phyloP scores from a whole-genome alignment of 2,113 vertebrate species.

The Boleophthalmus pectinirostris region DNA sequence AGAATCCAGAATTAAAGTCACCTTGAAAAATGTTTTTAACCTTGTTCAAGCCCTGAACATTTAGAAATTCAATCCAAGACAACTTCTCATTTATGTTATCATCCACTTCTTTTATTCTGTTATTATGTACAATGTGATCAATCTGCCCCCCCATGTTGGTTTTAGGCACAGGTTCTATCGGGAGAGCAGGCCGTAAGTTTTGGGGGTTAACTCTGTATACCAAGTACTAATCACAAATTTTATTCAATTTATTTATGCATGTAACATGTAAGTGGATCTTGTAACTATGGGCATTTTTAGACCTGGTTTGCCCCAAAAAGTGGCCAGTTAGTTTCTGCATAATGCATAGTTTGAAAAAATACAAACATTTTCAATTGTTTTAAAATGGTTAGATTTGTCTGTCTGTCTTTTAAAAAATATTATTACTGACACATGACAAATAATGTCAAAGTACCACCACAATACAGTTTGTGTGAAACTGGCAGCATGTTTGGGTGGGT shows the following conservation, averaged over 20 bases:
- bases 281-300: slow-evolving; percentile 4
- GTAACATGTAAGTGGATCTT: neutral
- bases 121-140: neutral
- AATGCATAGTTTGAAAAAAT: neutral
- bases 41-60: no score
- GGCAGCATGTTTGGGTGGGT: slow-evolving; percentile 32
- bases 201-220: neutral
- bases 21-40: no score
- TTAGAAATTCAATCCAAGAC: neutral
- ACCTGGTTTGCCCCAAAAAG: neutral
- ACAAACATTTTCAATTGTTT: neutral
- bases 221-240: no score
- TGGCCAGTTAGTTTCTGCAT: neutral
- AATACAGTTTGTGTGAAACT: slow-evolving; percentile 2
- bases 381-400: neutral
- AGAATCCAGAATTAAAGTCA: no score
- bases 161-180: neutral
- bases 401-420: neutral
- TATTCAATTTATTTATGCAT: neutral
- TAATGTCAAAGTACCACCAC: neutral
- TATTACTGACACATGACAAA: no score
- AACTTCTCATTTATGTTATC: neutral
- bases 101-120: neutral
- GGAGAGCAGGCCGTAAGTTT: neutral
- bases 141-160: neutral